These are phyloP conservation scores for Rhagium mordax DNA, from an alignment of 2,888 invertebrate species.

Conservation along the genomic window DNA sequence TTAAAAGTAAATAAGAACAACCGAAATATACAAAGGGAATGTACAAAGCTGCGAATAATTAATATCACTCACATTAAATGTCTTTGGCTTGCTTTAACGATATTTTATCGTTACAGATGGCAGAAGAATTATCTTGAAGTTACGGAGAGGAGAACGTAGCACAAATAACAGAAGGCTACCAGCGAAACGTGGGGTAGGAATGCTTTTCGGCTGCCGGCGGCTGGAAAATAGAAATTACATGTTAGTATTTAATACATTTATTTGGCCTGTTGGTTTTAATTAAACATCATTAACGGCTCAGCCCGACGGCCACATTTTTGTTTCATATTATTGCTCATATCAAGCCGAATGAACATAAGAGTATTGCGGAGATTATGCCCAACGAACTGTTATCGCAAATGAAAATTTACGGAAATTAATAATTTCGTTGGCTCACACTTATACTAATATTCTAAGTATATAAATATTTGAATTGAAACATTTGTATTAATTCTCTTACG, in stretches of 20 bases:
- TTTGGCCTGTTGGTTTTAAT: neutral
- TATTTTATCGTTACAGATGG: conserved; percentile 48
- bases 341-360: neutral
- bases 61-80: conserved; percentile 51
- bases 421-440: too few species aligned
- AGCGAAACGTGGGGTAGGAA: conserved; percentile 61
- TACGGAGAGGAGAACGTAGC: conserved; percentile 57
- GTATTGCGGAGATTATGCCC: too few species aligned
- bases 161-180: conserved; percentile 56
- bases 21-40: conserved; percentile 54
- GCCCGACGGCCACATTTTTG: neutral
- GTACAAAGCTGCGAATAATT: conserved; percentile 57
- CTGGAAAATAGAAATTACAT: conserved; percentile 59
- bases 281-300: neutral
- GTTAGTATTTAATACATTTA: conserved; percentile 7
- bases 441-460: too few species aligned
- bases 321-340: neutral
- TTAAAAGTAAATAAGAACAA: conserved; percentile 39
- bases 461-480: too few species aligned
- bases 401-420: too few species aligned
- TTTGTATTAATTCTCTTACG: too few species aligned
- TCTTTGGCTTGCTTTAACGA: conserved; percentile 60
- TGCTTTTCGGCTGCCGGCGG: conserved; percentile 65
- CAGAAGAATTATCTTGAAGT: conserved; percentile 64
- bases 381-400: too few species aligned